phyloP scores from a whole-genome alignment of 2,888 invertebrate species.

The Buathra laborator region DNA sequence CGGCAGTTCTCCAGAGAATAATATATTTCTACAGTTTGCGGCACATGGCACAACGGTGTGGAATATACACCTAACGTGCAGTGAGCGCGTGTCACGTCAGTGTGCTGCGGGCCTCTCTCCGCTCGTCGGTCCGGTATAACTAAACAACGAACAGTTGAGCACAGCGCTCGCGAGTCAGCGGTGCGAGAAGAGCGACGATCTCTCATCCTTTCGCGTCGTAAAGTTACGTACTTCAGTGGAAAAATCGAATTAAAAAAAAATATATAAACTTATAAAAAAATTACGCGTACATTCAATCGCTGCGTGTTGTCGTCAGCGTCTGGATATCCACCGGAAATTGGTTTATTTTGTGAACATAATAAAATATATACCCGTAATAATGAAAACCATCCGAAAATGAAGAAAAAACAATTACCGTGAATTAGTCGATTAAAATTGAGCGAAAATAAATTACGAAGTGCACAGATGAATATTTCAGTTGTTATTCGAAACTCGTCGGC shows the following conservation, averaged over 20 bases:
- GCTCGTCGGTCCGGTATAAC: slow-evolving; percentile 20
- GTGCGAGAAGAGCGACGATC: slow-evolving; percentile 61
- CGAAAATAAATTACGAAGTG: not conserved
- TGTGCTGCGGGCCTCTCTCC: not conserved
- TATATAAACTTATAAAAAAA: not conserved
- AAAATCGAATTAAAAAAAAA: not conserved
- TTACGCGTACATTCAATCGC: not conserved
- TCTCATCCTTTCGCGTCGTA: slow-evolving; percentile 7
- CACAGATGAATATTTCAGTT: not conserved
- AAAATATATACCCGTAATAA: not conserved
- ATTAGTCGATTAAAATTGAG: not conserved
- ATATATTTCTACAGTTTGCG: not conserved
- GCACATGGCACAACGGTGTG: not conserved
- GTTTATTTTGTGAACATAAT: not conserved
- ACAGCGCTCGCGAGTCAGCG: slow-evolving; percentile 1
- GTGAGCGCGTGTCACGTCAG: slow-evolving; percentile 3
- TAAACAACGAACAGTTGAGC: slow-evolving; percentile 27
- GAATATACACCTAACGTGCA: not conserved
- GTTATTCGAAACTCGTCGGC: not conserved
- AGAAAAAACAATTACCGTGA: not conserved
- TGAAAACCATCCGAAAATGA: not conserved
- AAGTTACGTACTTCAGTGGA: not conserved
- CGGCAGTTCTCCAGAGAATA: slow-evolving; percentile 7
- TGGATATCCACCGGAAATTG: not conserved
- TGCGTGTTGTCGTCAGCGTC: not conserved